Conservation (phyloP, 2,888 invertebrate genomes). For the Latrodectus hesperus region DNA sequence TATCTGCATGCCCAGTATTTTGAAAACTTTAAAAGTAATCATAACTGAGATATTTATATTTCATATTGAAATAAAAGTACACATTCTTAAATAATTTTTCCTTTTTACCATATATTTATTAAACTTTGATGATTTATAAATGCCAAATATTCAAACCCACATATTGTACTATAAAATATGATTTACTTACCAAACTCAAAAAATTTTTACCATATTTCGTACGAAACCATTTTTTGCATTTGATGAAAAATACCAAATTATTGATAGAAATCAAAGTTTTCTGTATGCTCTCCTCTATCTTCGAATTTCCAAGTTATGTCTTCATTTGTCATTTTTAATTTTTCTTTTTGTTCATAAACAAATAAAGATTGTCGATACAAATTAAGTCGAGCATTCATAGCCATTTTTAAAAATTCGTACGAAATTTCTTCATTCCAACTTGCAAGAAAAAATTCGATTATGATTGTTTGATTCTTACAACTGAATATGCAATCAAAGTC, state of each 20-base stretch:
- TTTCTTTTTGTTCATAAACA: background rate
- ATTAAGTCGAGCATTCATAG: background rate
- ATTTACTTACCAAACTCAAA: no score
- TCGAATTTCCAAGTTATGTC: background rate
- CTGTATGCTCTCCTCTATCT: background rate
- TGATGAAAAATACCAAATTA: background rate
- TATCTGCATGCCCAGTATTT: no score
- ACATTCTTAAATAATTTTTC: no score
- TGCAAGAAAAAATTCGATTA: background rate
- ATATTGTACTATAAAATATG: no score
- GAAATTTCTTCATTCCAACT: background rate
- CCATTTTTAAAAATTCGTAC: background rate
- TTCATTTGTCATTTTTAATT: background rate
- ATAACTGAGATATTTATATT: no score
- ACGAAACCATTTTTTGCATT: no score
- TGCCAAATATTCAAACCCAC: no score
- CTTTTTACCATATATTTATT: no score
- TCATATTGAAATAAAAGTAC: no score
- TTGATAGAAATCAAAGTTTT: background rate
- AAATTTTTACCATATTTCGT: no score
- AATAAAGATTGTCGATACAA: background rate
- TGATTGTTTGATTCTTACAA: background rate
- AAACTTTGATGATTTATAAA: no score
- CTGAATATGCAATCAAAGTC: background rate
- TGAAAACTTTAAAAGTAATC: no score